Evolutionary conservation across 1,140 invertebrate species (phyloP).

Genomic region (Wiebesia pumilae): DNA sequence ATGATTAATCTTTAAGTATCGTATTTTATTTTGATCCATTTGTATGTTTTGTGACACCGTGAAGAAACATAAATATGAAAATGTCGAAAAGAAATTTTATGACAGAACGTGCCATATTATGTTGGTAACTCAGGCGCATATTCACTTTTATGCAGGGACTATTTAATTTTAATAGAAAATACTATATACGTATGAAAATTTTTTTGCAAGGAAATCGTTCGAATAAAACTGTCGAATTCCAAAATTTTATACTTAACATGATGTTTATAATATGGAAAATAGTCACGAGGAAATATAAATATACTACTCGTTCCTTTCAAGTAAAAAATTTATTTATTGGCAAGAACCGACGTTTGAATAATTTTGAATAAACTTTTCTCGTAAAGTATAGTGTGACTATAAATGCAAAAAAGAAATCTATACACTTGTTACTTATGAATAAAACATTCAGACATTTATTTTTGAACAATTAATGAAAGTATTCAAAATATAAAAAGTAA

Average conservation of each 20-base stretch:
- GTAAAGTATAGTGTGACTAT: too few relatives aligned
- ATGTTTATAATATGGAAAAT: background rate
- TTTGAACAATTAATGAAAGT: background rate
- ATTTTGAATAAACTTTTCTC: background rate
- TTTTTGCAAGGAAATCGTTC: background rate
- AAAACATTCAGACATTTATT: background rate
- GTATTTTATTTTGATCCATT: background rate
- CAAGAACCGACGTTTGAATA: background rate
- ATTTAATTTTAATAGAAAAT: constrained; percentile 20
- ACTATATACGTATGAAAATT: background rate
- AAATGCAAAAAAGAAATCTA: too few relatives aligned
- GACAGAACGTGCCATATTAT: background rate
- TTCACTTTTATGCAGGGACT: background rate
- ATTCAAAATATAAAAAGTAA: too few relatives aligned
- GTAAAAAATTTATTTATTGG: background rate
- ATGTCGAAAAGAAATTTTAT: background rate
- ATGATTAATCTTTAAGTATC: background rate
- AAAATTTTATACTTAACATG: background rate
- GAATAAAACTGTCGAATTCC: background rate
- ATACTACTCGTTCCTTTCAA: background rate
- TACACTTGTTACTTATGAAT: too few relatives aligned
- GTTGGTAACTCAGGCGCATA: background rate
- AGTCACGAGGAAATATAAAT: background rate
- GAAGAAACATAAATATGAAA: background rate
- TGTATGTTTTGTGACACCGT: background rate